These are phyloP conservation scores for Busseola fusca DNA, from an alignment of 2,888 invertebrate genomes.

Conservation along the genomic window DNA sequence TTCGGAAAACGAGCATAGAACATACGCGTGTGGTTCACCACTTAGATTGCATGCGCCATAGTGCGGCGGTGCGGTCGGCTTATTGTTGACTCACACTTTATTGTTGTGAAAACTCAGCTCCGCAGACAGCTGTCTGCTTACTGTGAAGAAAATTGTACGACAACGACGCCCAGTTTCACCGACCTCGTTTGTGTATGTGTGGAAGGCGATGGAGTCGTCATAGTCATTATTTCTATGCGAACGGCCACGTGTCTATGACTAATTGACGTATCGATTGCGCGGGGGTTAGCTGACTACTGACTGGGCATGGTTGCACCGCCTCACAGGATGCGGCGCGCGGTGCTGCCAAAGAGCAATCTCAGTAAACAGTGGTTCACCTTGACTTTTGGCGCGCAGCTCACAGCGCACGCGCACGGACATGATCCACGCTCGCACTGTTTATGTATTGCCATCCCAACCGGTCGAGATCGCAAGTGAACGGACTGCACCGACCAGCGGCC, in stretches of 20 bases:
- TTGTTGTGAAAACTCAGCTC: slow-evolving; percentile 70
- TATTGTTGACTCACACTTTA: slow-evolving; percentile 70
- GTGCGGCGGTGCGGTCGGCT: slow-evolving; percentile 58
- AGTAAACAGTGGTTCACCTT: slow-evolving; percentile 78
- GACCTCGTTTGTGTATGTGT: slow-evolving; percentile 67
- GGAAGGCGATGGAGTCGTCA: slow-evolving; percentile 67
- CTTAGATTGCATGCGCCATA: slow-evolving; percentile 63
- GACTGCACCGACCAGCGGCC: slow-evolving; percentile 79
- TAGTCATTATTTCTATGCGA: slow-evolving; percentile 74
- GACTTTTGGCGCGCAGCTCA: slow-evolving; percentile 79
- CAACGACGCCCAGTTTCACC: slow-evolving; percentile 69
- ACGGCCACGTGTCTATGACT: slow-evolving; percentile 76
- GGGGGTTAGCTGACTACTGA: slow-evolving; percentile 36
- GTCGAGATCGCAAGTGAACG: slow-evolving; percentile 86
- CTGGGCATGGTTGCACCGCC: slow-evolving; percentile 21
- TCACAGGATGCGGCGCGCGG: slow-evolving; percentile 39
- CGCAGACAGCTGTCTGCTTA: slow-evolving; percentile 66
- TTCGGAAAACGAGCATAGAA: slow-evolving; percentile 58
- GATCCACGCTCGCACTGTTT: slow-evolving; percentile 65
- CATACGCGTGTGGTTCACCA: slow-evolving; percentile 63
- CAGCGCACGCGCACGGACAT: slow-evolving; percentile 49
- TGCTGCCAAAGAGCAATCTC: slow-evolving; percentile 42
- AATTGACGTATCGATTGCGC: slow-evolving; percentile 71
- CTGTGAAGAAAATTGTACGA: slow-evolving; percentile 68
- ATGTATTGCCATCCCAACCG: slow-evolving; percentile 70